These are phyloP conservation scores for Takifugu rubripes DNA, from an alignment of 2,797 vertebrate genomes.

Conservation along the genomic window DNA sequence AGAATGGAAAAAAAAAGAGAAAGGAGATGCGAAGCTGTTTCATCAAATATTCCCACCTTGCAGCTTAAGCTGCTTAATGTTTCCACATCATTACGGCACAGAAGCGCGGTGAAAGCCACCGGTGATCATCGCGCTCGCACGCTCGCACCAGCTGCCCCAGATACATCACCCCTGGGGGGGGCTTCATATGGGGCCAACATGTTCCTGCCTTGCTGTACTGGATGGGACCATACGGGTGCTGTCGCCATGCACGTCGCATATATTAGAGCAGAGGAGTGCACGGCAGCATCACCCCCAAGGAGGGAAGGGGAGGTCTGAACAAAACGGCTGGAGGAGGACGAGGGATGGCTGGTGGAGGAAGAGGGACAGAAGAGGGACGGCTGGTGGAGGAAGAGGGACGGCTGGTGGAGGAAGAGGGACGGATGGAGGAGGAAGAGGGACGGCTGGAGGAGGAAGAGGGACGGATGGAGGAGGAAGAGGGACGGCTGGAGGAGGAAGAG, in stretches of 20 bases:
- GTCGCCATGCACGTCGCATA: constrained; percentile 28
- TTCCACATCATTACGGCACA: constrained; percentile 20
- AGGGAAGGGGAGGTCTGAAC: constrained; percentile 13
- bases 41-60: constrained; percentile 38
- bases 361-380: neutral
- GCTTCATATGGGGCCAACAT: constrained; percentile 52
- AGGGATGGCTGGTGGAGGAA: neutral
- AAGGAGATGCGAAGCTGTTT: constrained; percentile 10
- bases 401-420: no score
- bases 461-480: constrained; percentile 1
- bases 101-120: constrained; percentile 6
- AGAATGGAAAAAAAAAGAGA: constrained; percentile 1
- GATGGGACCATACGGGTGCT: constrained; percentile 34
- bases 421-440: constrained; percentile 17
- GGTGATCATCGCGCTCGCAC: constrained; percentile 7
- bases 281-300: constrained; percentile 4
- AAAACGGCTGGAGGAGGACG: constrained; percentile 5
- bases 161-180: constrained; percentile 32
- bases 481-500: constrained; percentile 14
- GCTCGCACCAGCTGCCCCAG: constrained; percentile 28
- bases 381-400: no score
- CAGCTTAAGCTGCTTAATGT: constrained; percentile 45
- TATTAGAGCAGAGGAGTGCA: constrained; percentile 36
- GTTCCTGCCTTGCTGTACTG: constrained; percentile 30
- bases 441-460: neutral